phyloP scores from a whole-genome alignment of 2,797 vertebrate species.

The Pseudopleuronectes americanus region DNA sequence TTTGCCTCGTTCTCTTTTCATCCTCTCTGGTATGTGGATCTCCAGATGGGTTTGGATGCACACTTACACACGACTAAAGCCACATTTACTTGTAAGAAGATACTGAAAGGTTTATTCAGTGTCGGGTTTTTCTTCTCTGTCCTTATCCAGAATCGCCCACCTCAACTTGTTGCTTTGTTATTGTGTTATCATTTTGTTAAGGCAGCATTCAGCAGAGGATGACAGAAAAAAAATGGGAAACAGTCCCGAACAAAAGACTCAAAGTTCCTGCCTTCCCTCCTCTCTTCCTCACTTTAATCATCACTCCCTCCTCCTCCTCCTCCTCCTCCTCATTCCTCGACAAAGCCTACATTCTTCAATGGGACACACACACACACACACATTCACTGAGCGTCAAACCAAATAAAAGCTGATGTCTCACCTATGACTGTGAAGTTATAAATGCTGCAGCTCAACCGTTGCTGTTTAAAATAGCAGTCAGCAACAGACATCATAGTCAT shows the following conservation, averaged over 20 bases:
- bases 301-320: conserved; percentile 31
- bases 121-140: conserved; percentile 18
- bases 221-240: conserved; percentile 38
- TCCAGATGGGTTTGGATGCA: conserved; percentile 62
- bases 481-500: conserved; percentile 4
- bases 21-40: conserved; percentile 54
- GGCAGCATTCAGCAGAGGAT: conserved; percentile 35
- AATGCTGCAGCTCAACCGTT: conserved; percentile 23
- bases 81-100: conserved; percentile 29
- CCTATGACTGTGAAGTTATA: conserved; percentile 12
- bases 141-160: conserved; percentile 45
- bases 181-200: conserved; percentile 47
- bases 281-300: conserved; percentile 46
- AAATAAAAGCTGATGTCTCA: conserved; percentile 7
- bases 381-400: conserved; percentile 8
- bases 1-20: conserved; percentile 64
- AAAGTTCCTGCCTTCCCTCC: conserved; percentile 23
- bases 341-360: conserved; percentile 50
- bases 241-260: conserved; percentile 28
- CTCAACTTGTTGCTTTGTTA: conserved; percentile 35
- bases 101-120: conserved; percentile 27
- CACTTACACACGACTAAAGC: conserved; percentile 40
- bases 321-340: conserved; percentile 18
- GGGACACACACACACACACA: conserved; percentile 28
- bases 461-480: conserved; percentile 25